Conservation (phyloP, 2,113 vertebrate genomes). For the Stercorarius parasiticus region DNA sequence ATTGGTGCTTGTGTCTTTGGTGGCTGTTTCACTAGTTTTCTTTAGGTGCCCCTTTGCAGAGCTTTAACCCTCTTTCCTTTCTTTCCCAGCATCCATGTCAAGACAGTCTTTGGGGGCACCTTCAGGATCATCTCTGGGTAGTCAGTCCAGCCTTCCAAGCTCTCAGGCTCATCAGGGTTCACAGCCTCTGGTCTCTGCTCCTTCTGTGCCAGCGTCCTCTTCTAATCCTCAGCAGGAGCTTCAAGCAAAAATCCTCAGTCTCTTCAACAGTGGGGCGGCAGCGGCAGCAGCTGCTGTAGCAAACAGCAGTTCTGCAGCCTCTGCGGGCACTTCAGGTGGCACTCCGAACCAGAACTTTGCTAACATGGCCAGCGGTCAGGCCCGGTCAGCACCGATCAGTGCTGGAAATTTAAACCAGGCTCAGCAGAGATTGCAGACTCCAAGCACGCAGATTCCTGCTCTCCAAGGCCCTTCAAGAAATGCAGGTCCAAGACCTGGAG, state of each 20-base stretch:
- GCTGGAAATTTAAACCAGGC: constrained; percentile 49
- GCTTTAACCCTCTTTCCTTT: constrained; percentile 37
- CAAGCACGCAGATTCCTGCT: constrained; percentile 71
- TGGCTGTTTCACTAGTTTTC: neutral
- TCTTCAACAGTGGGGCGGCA: constrained; percentile 86
- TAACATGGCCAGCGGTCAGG: constrained; percentile 33
- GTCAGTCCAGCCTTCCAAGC: constrained; percentile 62
- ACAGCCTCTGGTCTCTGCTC: constrained; percentile 72
- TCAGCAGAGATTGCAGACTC: constrained; percentile 75
- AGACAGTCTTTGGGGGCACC: constrained; percentile 72
- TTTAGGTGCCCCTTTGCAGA: neutral
- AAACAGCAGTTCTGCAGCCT: constrained; percentile 75
- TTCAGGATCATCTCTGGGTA: constrained; percentile 71
- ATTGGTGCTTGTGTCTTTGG: neutral
- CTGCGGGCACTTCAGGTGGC: neutral
- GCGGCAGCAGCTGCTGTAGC: constrained; percentile 77
- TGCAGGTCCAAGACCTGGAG: constrained; percentile 68
- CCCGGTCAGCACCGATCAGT: constrained; percentile 36
- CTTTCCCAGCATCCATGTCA: constrained; percentile 71
- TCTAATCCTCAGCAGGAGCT: constrained; percentile 90
- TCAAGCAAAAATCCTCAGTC: constrained; percentile 97
- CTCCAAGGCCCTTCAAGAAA: constrained; percentile 69
- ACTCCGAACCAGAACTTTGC: constrained; percentile 77
- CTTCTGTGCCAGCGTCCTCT: constrained; percentile 61
- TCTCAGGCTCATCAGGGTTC: constrained; percentile 71